A percentile compares a stretch with the other conserved stretches of the same genome.
Conservation (phyloP, 1,140 invertebrate genomes). For the Marisa cornuarietis region DNA sequence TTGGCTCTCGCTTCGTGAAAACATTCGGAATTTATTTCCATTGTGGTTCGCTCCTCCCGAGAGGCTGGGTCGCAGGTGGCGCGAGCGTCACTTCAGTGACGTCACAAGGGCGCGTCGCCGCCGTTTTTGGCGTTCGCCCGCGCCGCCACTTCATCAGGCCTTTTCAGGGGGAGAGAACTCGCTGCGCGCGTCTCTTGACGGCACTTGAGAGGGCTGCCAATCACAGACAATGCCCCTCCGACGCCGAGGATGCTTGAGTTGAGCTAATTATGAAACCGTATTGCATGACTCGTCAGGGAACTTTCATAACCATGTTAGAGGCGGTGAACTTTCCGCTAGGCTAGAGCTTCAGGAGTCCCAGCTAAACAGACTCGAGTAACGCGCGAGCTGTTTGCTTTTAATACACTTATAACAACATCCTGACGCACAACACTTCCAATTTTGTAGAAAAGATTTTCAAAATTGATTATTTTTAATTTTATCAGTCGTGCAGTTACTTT, state of each 20-base stretch:
- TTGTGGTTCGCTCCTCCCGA: not conserved
- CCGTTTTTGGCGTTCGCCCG: not conserved
- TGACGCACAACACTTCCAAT: no score
- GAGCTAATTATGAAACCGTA: conserved; percentile 8
- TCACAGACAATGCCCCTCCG: not conserved
- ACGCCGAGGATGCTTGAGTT: not conserved
- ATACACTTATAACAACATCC: no score
- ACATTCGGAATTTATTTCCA: conserved; percentile 7
- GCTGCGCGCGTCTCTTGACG: not conserved
- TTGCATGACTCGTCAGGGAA: conserved; percentile 6
- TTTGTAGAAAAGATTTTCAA: no score
- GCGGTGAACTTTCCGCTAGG: no score
- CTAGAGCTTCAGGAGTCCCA: no score
- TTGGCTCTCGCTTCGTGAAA: not conserved
- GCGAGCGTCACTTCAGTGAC: conserved; percentile 1
- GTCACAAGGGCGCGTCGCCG: conserved; percentile 7
- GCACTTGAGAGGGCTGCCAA: not conserved
- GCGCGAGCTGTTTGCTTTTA: no score
- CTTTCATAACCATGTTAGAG: conserved; percentile 23
- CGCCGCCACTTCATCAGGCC: not conserved
- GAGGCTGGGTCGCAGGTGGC: conserved; percentile 11
- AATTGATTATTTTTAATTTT: no score
- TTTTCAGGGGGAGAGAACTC: conserved; percentile 5
- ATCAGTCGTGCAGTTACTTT: no score
- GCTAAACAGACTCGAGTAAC: no score